Base-by-base conservation (phyloP, 1,140 invertebrate species). In the Achatina immaculata region DNA sequence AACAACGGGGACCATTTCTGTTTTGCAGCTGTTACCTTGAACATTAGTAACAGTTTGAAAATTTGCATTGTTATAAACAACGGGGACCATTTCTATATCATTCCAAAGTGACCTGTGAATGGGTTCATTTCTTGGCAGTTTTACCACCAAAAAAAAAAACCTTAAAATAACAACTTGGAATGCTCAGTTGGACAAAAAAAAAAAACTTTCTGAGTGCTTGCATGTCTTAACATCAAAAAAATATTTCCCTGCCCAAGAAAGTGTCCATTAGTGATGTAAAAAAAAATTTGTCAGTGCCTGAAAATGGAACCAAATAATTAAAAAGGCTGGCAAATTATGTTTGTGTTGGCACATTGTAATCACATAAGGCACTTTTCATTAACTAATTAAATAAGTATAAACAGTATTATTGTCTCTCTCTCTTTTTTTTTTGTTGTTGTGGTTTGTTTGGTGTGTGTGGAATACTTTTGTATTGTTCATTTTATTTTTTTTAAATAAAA, bases 1-100 rank as follows among this genome's bases (percentile, higher is more conserved):
- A 62, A 62, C n/a, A n/a, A n/a, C n/a, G 31, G 72, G 48, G 31
- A 74, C 72, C 42, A 43, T 48, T n/a, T n/a, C n/a, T n/a, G n/a
- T 55, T 11, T 21, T 55, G 3, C 14, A 55, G 51, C 51, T 55
- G 6, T 55, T 62, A n/a, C n/a, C n/a, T n/a, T n/a, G n/a, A n/a
- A n/a, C 31, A 62, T 9, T 31, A 62, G 31, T 6, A 28, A 2
- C 58, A 62, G 7, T 7, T 34, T 34, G 16, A 9, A 31, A 28
- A 62, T 62, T 62, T 62, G n/a, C 6, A 62, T 16, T 7, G 6
- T 62, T 4, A 2, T 31, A 62, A 62, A 62, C n/a, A n/a, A n/a
- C n/a, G 31, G 72, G 48, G 31, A 74, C 72, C 42, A 43, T 48
- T n/a, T 31, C 14, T 43, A 9, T 19, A 21, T 42, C 72, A 51